Percentiles rank a stretch among this genome's conserved stretches.
Conservation (phyloP, 2,113 vertebrate species). For the Ameiurus melas region DNA sequence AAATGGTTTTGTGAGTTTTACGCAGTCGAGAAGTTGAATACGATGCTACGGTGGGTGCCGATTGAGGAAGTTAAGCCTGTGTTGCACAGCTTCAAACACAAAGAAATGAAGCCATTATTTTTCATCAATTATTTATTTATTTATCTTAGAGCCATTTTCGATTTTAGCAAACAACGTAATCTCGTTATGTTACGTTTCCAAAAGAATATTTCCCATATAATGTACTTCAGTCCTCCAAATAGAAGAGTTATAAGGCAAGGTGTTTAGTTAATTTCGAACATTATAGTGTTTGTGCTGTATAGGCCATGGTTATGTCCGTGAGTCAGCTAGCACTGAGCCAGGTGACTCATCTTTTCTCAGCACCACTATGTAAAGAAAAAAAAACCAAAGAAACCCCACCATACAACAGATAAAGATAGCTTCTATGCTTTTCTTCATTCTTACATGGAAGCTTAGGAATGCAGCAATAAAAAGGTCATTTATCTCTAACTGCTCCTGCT, state of each 20-base stretch:
- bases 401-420: conserved; percentile 1
- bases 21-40: neutral
- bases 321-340: conserved; percentile 12
- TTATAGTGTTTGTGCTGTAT: neutral
- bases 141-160: neutral
- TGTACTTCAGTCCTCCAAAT: neutral
- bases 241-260: neutral
- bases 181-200: neutral
- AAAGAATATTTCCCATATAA: neutral
- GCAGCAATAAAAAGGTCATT: neutral
- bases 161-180: neutral
- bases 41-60: neutral
- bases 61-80: neutral
- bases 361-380: neutral
- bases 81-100: neutral
- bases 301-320: conserved; percentile 5
- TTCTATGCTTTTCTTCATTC: neutral
- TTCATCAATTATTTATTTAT: neutral
- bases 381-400: no score
- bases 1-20: neutral
- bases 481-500: neutral
- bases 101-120: neutral
- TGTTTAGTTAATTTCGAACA: neutral
- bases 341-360: conserved; percentile 30
- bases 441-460: neutral